Base-by-base conservation (phyloP, 2,113 vertebrate species). In the Terrapene triunguis region DNA sequence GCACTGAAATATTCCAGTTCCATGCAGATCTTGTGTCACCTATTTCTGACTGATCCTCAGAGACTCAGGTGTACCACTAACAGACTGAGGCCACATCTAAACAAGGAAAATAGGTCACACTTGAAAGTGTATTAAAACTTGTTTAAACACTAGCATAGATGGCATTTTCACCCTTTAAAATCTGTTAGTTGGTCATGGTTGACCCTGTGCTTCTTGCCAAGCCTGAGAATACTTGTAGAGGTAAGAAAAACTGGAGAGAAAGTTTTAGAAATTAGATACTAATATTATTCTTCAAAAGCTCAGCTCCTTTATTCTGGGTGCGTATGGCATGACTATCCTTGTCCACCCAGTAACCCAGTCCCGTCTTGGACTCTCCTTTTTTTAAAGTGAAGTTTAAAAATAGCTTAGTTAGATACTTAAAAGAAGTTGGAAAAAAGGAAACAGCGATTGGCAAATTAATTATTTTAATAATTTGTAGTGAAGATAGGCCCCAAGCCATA, bases 1-100 rank as follows among this genome's bases (percentile, higher is more conserved):
- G 87, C 94, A 97, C 90, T 78, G 92, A 97, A 89, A 90, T 88
- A 86, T 79, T 92, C 96, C 93, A 90, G 97, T 72, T 96, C 47
- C 78, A 48, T 51, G 88, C 4, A 2, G 95, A 95, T 92, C 92
- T 88, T 1, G 0, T 90, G 85, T 88, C 89, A 96, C 91, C 96
- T 96, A 89, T 91, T 90, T 94, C 95, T 79, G 95, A 96, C 93
- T 21, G 51, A 83, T 83, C 94, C 59, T 47, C 59, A 84, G 50
- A 84, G 85, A 59, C 55, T 38, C 5, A 14, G 47, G 16, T 59
- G 14, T 51, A 82, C 35, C 8, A 84, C 0, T 0, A 90, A 55
- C 76, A 88, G 83, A 80, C 74, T 2, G 8, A 82, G 87, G 74
- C 54, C 1, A 0, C 50, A 16, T 19, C 72, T 24, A 89, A 72